Conservation (phyloP, 2,113 vertebrate species). For the Gymnocephalus cernua region DNA sequence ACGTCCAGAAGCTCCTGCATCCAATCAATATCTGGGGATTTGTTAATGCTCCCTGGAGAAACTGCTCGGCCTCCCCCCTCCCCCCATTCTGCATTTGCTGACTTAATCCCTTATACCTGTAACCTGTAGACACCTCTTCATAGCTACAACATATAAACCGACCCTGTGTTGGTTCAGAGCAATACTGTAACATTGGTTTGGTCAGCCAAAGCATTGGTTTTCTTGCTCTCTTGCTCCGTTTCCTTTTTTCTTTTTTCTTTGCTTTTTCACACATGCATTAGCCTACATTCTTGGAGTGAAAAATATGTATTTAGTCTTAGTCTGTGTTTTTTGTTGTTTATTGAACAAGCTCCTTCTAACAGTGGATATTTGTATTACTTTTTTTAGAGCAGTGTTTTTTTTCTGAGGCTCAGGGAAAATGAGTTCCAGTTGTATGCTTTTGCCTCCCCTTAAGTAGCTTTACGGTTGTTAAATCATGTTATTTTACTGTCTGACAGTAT, state of each 20-base stretch:
- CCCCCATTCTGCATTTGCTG: slow-evolving; percentile 34
- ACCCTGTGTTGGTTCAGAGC: slow-evolving; percentile 28
- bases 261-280: not conserved
- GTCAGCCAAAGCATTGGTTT: not conserved
- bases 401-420: not conserved
- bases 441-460: not conserved
- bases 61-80: slow-evolving; percentile 3
- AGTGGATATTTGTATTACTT: not conserved
- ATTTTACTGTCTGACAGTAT: no score
- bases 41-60: slow-evolving; percentile 65
- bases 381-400: not conserved
- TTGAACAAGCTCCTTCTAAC: not conserved
- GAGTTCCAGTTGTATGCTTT: not conserved
- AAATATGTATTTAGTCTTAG: no score
- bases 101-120: slow-evolving; percentile 56
- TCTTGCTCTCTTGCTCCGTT: no score
- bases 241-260: not conserved
- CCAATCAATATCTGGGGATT: slow-evolving; percentile 76
- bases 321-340: not conserved
- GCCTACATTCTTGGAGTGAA: no score
- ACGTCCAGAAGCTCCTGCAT: slow-evolving; percentile 65
- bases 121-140: slow-evolving; percentile 16
- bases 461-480: no score
- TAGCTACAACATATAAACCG: slow-evolving; percentile 29
- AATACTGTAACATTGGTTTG: slow-evolving; percentile 19